A percentile compares a stretch with the other conserved stretches of the same genome.
phyloP scores from a whole-genome alignment of 30 jellyfish, hydroid and myxozoan species.

The Rhopilema esculentum region DNA sequence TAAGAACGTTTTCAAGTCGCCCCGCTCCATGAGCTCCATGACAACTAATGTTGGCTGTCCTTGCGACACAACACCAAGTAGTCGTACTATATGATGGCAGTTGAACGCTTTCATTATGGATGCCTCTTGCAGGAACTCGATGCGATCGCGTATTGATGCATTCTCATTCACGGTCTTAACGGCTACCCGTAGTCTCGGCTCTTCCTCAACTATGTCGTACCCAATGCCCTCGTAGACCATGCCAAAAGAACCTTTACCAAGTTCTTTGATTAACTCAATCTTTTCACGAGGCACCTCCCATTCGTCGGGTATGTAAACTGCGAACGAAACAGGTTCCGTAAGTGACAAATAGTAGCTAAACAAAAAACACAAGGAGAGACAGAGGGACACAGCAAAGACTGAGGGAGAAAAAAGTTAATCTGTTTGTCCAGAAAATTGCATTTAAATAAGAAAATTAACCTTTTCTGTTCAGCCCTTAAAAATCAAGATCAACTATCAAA shows the following conservation, averaged over 20 bases:
- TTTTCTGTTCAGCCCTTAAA: too few relatives aligned
- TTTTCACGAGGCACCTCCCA: slow-evolving; percentile 99
- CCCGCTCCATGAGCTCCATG: slow-evolving; percentile 98
- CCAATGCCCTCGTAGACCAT: slow-evolving; percentile 99
- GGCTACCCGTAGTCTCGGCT: slow-evolving; percentile 89
- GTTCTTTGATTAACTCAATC: slow-evolving; percentile 87
- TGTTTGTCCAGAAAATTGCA: not conserved
- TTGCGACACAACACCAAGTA: slow-evolving; percentile 95
- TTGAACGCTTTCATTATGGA: slow-evolving; percentile 96
- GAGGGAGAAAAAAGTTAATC: not conserved
- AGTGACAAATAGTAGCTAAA: not conserved
- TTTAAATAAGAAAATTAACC: too few relatives aligned
- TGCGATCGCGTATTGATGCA: slow-evolving; percentile 93
- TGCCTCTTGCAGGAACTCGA: slow-evolving; percentile 94
- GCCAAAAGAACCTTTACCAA: slow-evolving; percentile 98
- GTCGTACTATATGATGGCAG: slow-evolving; percentile 90
- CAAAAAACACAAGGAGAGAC: not conserved
- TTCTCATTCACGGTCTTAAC: slow-evolving; percentile 95
- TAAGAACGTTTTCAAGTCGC: slow-evolving; percentile 86
- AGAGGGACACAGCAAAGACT: not conserved
- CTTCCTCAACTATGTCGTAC: slow-evolving; percentile 78
- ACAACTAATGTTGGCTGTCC: slow-evolving; percentile 98
- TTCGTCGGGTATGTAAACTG: slow-evolving; percentile 93
- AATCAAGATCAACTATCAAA: too few relatives aligned
- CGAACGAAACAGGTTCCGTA: not conserved